A percentile compares a stretch with the other conserved stretches of the same genome.
Conservation (phyloP, 2,888 invertebrate species). For the Drosophila setosimentum region DNA sequence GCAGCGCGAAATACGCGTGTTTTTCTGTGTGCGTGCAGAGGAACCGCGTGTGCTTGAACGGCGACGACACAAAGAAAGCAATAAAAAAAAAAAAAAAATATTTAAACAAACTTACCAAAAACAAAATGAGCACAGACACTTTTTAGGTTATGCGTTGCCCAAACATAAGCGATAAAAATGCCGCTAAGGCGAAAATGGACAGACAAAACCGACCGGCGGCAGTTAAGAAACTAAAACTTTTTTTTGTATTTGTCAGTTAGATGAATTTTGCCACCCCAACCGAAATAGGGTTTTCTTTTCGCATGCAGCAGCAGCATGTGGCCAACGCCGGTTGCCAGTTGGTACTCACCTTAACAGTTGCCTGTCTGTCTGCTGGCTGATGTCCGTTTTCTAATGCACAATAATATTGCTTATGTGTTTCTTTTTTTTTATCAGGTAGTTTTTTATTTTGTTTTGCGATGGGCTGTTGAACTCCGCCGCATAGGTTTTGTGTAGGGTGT, state of each 20-base stretch:
- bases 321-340: conserved; percentile 55
- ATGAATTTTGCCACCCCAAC: conserved; percentile 51
- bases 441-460: conserved; percentile 21
- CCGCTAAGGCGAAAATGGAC: conserved; percentile 56
- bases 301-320: conserved; percentile 52
- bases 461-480: conserved; percentile 27
- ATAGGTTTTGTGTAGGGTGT: conserved; percentile 22
- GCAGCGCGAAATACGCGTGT: conserved; percentile 49
- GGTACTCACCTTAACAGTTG: conserved; percentile 50
- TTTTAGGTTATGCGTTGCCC: conserved; percentile 67
- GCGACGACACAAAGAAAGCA: conserved; percentile 67
- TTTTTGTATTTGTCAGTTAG: conserved; percentile 7
- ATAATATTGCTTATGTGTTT: conserved; percentile 65
- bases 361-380: conserved; percentile 7
- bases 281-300: conserved; percentile 37
- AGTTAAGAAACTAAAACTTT: conserved; percentile 28
- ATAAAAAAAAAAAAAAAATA: conserved; percentile 54
- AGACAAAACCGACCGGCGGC: conserved; percentile 4
- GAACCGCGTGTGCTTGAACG: conserved; percentile 64
- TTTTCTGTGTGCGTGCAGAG: conserved; percentile 29
- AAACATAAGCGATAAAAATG: conserved; percentile 59
- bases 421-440: conserved; percentile 30
- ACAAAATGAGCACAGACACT: conserved; percentile 54
- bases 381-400: conserved; percentile 62
- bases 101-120: conserved; percentile 73